These are phyloP conservation scores for Notothenia rossii DNA, from an alignment of 2,113 vertebrate genomes.

Conservation along the genomic window DNA sequence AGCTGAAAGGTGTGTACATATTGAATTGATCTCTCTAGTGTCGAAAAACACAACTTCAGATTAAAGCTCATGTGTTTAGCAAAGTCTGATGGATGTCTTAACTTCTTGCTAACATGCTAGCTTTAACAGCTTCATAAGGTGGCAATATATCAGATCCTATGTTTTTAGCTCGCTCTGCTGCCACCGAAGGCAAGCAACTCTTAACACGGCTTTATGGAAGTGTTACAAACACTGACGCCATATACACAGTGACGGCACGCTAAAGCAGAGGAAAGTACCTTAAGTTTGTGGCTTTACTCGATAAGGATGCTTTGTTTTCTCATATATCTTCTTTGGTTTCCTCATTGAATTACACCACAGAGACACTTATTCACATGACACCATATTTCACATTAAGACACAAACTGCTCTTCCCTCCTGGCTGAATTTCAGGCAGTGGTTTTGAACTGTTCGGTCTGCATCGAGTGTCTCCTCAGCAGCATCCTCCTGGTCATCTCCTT, in stretches of 20 bases:
- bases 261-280: slow-evolving; percentile 28
- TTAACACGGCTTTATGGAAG: neutral
- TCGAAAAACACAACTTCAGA: too few species aligned
- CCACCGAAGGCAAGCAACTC: neutral
- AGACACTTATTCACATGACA: slow-evolving; percentile 4
- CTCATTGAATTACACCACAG: slow-evolving; percentile 11
- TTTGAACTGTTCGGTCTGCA: slow-evolving; percentile 90
- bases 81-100: too few species aligned
- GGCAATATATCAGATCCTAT: neutral
- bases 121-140: neutral
- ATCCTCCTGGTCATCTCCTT: slow-evolving; percentile 85
- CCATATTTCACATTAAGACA: slow-evolving; percentile 19
- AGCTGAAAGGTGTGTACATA: too few species aligned
- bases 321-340: slow-evolving; percentile 24
- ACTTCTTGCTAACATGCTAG: too few species aligned
- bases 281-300: neutral
- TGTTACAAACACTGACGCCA: slow-evolving; percentile 6
- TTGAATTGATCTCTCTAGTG: too few species aligned
- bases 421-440: slow-evolving; percentile 56
- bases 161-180: neutral
- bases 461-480: slow-evolving; percentile 90
- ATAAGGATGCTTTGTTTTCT: neutral
- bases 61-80: too few species aligned
- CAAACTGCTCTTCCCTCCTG: neutral
- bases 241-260: slow-evolving; percentile 1